Conservation (phyloP, 2,797 vertebrate genomes). For the Helostoma temminkii region DNA sequence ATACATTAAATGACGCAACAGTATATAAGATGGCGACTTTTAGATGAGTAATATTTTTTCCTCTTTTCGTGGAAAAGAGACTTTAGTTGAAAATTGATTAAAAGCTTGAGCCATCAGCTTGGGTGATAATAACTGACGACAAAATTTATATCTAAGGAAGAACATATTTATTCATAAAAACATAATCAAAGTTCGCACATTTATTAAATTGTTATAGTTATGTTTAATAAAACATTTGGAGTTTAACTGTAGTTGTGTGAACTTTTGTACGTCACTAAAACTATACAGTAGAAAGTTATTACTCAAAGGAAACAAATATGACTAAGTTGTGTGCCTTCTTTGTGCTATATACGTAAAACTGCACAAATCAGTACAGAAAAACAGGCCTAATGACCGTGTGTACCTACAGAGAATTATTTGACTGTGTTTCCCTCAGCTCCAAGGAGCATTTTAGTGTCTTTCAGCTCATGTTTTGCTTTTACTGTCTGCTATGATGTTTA, state of each 20-base stretch:
- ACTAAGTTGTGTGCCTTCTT: not conserved
- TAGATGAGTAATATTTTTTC: not conserved
- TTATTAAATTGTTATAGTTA: not conserved
- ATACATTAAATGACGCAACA: no score
- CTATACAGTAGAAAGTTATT: not conserved
- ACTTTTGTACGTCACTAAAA: not conserved
- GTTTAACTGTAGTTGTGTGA: not conserved
- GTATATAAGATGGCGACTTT: no score
- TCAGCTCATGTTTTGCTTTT: not conserved
- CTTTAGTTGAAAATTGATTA: not conserved
- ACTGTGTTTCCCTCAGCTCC: not conserved
- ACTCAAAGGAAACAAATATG: not conserved
- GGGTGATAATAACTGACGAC: not conserved
- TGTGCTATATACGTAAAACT: not conserved
- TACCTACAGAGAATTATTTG: not conserved
- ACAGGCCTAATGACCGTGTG: not conserved
- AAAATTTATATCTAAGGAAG: not conserved
- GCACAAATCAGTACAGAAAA: not conserved
- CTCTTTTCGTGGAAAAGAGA: not conserved
- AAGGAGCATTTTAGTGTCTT: not conserved
- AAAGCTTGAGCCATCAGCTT: not conserved
- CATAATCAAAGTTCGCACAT: not conserved
- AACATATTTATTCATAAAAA: not conserved
- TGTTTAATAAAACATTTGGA: constrained; percentile 7
- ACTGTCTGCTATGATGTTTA: not conserved